Evolutionary conservation across 2,888 invertebrate species (phyloP).

Genomic region (Ypsolopha sequella): DNA sequence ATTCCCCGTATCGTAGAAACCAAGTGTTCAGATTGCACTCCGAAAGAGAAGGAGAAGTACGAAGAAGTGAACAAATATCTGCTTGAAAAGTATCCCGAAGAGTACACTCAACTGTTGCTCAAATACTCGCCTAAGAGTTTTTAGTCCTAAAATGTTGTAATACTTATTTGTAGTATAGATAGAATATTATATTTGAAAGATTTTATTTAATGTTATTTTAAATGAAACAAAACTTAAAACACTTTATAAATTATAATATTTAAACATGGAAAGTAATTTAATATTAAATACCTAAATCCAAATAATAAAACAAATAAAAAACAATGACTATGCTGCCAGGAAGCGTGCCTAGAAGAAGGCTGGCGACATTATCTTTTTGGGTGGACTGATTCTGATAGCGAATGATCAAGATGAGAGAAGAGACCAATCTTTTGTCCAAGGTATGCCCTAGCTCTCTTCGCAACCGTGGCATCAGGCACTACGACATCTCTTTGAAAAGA

Average conservation of each 20-base stretch:
- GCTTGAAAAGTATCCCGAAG: constrained; percentile 15
- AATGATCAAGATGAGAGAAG: too few species aligned
- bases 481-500: too few species aligned
- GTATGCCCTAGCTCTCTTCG: too few species aligned
- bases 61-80: constrained; percentile 16
- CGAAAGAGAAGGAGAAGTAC: constrained; percentile 21
- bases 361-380: too few species aligned
- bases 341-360: too few species aligned
- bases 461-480: too few species aligned
- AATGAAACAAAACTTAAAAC: background rate
- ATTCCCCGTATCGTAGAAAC: constrained; percentile 15
- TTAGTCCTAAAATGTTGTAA: too few species aligned
- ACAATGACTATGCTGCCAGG: background rate
- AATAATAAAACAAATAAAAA: background rate
- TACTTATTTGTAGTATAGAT: background rate
- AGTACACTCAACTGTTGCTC: background rate
- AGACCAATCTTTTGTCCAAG: too few species aligned
- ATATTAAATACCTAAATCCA: background rate
- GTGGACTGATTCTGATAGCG: too few species aligned
- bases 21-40: constrained; percentile 23
- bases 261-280: background rate
- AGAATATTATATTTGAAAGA: background rate
- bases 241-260: background rate
- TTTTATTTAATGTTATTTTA: background rate
- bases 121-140: constrained; percentile 3